Conservation (phyloP, 2,797 vertebrate species). For the Discoglossus pictus region DNA sequence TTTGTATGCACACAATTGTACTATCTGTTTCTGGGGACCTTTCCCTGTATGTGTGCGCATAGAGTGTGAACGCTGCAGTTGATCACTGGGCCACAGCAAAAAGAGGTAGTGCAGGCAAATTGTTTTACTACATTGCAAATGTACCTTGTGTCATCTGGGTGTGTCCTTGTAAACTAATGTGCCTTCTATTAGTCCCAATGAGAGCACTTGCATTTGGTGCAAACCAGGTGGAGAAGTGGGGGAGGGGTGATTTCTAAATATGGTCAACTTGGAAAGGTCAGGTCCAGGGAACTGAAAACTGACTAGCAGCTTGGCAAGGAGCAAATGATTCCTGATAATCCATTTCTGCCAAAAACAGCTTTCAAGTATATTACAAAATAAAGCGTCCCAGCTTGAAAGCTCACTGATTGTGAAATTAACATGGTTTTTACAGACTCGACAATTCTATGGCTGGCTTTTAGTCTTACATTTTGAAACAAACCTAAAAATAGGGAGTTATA, state of each 20-base stretch:
- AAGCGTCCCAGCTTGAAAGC: background rate
- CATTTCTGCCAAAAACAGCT: background rate
- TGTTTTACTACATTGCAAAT: too few species aligned
- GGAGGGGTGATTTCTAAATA: constrained; percentile 16
- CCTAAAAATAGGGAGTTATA: constrained; percentile 10
- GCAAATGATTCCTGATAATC: constrained; percentile 9
- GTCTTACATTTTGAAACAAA: constrained; percentile 48
- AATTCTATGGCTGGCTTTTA: constrained; percentile 29
- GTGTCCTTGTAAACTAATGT: too few species aligned
- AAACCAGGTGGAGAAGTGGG: too few species aligned
- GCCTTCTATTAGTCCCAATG: too few species aligned
- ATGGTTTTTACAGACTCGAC: constrained; percentile 1
- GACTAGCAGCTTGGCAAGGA: constrained; percentile 13
- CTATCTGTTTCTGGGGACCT: too few species aligned
- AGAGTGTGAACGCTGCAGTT: too few species aligned
- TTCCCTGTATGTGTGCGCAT: too few species aligned
- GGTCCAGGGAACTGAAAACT: constrained; percentile 1
- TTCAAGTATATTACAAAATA: constrained; percentile 40
- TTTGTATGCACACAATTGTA: too few species aligned
- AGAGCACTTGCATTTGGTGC: too few species aligned
- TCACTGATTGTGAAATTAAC: constrained; percentile 20
- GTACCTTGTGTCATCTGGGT: too few species aligned
- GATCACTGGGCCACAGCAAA: too few species aligned
- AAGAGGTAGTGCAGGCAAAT: too few species aligned
- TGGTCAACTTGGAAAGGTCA: background rate